Base-by-base conservation (phyloP, 2,797 vertebrate genomes). In the Dendrocincla fuliginosa region DNA sequence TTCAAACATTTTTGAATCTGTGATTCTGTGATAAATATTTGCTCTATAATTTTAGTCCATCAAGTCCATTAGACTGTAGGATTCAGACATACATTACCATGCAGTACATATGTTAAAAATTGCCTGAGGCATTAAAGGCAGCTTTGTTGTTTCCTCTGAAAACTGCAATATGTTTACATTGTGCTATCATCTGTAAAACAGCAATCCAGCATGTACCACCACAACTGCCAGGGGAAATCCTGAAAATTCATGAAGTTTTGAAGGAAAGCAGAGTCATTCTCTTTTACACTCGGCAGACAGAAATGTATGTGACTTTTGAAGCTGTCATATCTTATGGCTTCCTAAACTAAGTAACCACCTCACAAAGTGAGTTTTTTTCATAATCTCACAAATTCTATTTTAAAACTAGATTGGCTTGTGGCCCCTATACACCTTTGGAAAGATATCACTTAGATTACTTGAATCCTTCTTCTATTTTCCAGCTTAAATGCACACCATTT, bases 381-480 rank as follows among this genome's bases (percentile, higher is more conserved):
- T n/a, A 47, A 23, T 71, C n/a, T 27, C n/a, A 46, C 12, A 81
- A 90, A 67, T 78, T 84, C 44, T 3, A 37, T 84, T 86, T 82
- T 53, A 49, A 64, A 82, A 15, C 15, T 71, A 53, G 70, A 42
- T 75, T 78, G 39, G 9, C 16, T 79, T 53, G 23, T 53, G 18
- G 16, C 57, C 55, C 33, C 27, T 44, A 8, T 64, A 50, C 1
- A 4, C 28, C 28, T 33, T 64, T 65, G 22, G 30, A 84, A 60
- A 75, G 30, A 16, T 53, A 57, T 46, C 41, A 33, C 70, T 57
- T 82, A 79, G 46, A 71, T 75, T 81, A 56, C 46, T 70, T 25
- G 53, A 89, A 82, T 63, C 57, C 15, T 84, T 39, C 24, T 93
- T 56, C 47, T 65, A 24, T 84, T 95, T 94, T 71, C 53, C 49